Percentiles rank a stretch among this genome's conserved stretches.
These are phyloP conservation scores for Sula dactylatra DNA, from an alignment of 2,113 vertebrate species.

Conservation along the genomic window DNA sequence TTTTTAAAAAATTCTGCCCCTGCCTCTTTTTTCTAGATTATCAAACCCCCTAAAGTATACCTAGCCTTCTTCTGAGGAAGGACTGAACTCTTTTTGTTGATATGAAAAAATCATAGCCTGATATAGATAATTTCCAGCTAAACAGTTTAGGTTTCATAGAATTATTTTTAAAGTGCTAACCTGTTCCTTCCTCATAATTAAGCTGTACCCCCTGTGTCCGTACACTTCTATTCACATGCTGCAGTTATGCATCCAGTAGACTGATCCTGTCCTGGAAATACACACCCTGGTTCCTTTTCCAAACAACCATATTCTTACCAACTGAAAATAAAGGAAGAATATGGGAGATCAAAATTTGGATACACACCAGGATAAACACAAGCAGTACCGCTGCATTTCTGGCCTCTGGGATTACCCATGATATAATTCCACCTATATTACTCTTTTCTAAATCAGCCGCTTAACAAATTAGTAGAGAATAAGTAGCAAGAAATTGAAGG, in stretches of 20 bases:
- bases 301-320: not conserved
- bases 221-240: not conserved
- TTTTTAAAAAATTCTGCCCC: not conserved
- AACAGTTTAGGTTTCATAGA: not conserved
- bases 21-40: accelerated
- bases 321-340: not conserved
- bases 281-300: not conserved
- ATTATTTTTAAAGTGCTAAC: not conserved
- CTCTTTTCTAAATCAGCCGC: not conserved
- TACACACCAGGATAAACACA: not conserved
- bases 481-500: not conserved
- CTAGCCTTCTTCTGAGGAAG: not conserved
- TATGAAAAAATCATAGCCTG: not conserved
- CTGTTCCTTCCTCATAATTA: not conserved
- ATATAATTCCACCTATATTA: not conserved
- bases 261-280: not conserved
- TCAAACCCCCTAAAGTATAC: not conserved
- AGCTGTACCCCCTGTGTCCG: not conserved
- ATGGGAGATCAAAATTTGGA: not conserved
- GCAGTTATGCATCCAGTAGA: not conserved
- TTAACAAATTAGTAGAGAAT: not conserved
- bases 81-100: not conserved
- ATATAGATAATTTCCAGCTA: not conserved
- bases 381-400: not conserved
- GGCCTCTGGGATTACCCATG: not conserved